phyloP scores from a whole-genome alignment of 2,888 invertebrate species.

The Athripsodes cinereus region DNA sequence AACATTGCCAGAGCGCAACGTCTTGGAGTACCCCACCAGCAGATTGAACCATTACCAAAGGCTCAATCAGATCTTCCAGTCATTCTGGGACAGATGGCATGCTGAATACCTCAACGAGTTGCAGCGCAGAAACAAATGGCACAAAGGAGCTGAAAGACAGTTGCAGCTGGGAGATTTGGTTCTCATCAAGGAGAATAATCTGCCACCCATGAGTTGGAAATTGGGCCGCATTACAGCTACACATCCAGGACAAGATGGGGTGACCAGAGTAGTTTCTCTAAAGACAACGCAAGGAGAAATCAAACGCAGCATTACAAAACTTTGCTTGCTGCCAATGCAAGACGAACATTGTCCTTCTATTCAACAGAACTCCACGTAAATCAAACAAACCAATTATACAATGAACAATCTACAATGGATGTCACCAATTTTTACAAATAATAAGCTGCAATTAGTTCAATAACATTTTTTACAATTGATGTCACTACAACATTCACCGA shows the following conservation, averaged over 20 bases:
- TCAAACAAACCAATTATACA: too few species aligned
- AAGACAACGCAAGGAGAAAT: neutral
- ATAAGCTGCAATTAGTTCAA: too few species aligned
- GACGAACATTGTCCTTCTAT: too few species aligned
- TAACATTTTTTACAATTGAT: too few species aligned
- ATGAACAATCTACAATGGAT: too few species aligned
- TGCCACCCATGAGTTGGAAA: neutral
- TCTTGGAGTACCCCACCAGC: neutral
- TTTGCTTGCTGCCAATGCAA: neutral
- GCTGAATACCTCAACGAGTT: neutral
- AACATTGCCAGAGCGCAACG: neutral
- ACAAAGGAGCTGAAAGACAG: neutral
- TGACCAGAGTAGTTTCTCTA: neutral
- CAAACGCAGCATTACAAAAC: slow-evolving; percentile 1
- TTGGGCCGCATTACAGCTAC: neutral
- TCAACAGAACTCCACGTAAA: too few species aligned
- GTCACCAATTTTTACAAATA: too few species aligned
- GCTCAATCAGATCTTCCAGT: neutral
- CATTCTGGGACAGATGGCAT: slow-evolving; percentile 1
- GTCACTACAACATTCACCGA: too few species aligned
- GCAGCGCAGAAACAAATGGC: neutral
- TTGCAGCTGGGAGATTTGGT: neutral
- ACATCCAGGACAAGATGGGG: neutral
- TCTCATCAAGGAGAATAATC: neutral
- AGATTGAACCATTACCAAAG: slow-evolving; percentile 1